phyloP scores from a whole-genome alignment of 2,113 vertebrate species.

The Gobius niger region DNA sequence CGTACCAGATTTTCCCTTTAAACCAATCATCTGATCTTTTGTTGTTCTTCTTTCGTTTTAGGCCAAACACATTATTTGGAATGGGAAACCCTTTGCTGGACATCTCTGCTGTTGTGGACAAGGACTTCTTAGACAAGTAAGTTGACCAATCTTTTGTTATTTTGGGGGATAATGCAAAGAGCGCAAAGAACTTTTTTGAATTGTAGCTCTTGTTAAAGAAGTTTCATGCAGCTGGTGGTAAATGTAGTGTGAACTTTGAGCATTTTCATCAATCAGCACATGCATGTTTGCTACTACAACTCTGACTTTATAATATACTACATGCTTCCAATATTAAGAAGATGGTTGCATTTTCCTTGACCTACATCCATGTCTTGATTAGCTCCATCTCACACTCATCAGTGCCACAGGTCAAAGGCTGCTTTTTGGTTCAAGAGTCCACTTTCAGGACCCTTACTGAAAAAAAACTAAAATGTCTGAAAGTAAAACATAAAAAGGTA shows the following conservation, averaged over 20 bases:
- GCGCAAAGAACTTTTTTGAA: no score
- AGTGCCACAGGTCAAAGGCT: constrained; percentile 52
- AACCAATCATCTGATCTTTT: neutral
- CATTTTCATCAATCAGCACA: no score
- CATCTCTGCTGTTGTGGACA: constrained; percentile 93
- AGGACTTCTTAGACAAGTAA: constrained; percentile 97
- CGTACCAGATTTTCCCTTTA: neutral
- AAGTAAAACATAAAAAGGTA: neutral
- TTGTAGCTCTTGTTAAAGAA: no score
- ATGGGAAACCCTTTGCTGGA: constrained; percentile 98
- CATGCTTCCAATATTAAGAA: neutral
- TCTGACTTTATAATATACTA: no score
- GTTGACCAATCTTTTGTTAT: constrained; percentile 35
- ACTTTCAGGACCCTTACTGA: constrained; percentile 36
- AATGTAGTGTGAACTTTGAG: no score
- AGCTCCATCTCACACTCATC: neutral
- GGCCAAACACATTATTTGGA: constrained; percentile 93
- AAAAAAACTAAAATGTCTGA: neutral
- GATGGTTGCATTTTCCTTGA: neutral
- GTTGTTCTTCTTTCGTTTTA: constrained; percentile 69
- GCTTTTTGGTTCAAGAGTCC: constrained; percentile 19
- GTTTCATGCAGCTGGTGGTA: neutral
- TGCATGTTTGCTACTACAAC: no score
- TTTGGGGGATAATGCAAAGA: no score
- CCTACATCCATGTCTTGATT: neutral